Evolutionary conservation across 2,797 vertebrate species (phyloP), one percentile per base, ranked within the genome.

Genomic region (Nannoperca australis): DNA sequence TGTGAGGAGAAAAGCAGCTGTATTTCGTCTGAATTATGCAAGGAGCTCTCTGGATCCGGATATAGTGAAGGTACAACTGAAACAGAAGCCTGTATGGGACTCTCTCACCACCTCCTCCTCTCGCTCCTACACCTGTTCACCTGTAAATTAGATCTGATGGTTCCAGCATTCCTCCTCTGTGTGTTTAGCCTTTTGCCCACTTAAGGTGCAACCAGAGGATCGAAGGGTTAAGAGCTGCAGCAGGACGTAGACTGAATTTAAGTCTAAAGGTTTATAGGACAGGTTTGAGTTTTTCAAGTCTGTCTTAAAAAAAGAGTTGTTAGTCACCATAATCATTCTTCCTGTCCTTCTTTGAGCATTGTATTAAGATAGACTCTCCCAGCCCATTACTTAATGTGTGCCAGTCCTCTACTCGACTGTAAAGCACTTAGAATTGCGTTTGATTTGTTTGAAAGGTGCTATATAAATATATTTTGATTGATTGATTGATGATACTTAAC

Each of bases 1-100:
- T 84, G 94, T 76, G 81, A 73, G 56, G 58, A 80, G 77, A 72
- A 71, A 79, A 91, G 91, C 95, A 95, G 95, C 95, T 96, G 94
- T 79, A 90, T 92, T 74, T 84, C 92, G 90, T 95, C 90, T 91
- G 86, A 88, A 85, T 91, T 92, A 88, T 87, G 78, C 77, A 73
- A 47, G n/a, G 15, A 78, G 55, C 87, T 90, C 65, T 82, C 74
- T 89, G 66, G 72, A 72, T 88, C 84, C 49, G 89, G 89, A 94
- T 93, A 85, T 8, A 0, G 55, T 36, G 49, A 65, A 63, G 63
- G 76, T 89, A 17, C 44, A 89, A 67, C 79, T 81, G 10, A 63
- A 59, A 34, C 40, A 63, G 67, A 68, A 64, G 77, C 51, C 53
- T 24, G 65, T 9, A 32, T 49, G 36, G 79, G 55, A 73, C 38